Conservation (phyloP, 2,888 invertebrate genomes). For the Orthosia incerta region DNA sequence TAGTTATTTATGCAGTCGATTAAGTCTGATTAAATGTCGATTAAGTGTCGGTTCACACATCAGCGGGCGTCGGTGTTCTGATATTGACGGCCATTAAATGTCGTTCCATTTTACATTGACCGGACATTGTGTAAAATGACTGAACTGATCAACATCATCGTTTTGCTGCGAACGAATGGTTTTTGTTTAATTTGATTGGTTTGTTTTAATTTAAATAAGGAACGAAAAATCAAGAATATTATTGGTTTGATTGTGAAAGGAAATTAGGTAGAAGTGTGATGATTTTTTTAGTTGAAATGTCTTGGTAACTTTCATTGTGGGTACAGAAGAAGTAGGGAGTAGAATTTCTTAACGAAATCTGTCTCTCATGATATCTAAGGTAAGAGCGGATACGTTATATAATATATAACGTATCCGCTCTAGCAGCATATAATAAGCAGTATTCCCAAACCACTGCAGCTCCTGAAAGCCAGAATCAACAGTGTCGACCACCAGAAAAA, state of each 20-base stretch:
- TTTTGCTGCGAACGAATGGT: neutral
- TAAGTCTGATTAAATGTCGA: constrained; percentile 64
- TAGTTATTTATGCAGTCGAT: constrained; percentile 63
- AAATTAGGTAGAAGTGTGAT: neutral
- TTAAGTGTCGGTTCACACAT: constrained; percentile 65
- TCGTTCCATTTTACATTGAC: constrained; percentile 48
- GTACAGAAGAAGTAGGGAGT: too few species aligned
- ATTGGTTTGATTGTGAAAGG: neutral
- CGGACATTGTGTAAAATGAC: constrained; percentile 49
- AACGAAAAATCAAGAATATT: neutral
- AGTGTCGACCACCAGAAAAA: too few species aligned
- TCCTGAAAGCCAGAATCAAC: too few species aligned
- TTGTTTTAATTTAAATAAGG: neutral
- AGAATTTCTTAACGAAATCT: too few species aligned
- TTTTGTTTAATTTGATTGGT: constrained; percentile 10
- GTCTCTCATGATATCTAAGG: too few species aligned
- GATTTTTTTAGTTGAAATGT: too few species aligned
- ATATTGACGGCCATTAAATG: constrained; percentile 59
- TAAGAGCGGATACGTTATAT: too few species aligned
- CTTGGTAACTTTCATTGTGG: too few species aligned
- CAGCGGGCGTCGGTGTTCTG: constrained; percentile 56
- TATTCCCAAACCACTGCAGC: too few species aligned
- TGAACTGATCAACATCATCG: constrained; percentile 18
- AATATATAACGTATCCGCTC: too few species aligned
- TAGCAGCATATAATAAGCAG: too few species aligned